Base-by-base conservation (phyloP, 2,113 vertebrate species). In the Rostratula benghalensis region DNA sequence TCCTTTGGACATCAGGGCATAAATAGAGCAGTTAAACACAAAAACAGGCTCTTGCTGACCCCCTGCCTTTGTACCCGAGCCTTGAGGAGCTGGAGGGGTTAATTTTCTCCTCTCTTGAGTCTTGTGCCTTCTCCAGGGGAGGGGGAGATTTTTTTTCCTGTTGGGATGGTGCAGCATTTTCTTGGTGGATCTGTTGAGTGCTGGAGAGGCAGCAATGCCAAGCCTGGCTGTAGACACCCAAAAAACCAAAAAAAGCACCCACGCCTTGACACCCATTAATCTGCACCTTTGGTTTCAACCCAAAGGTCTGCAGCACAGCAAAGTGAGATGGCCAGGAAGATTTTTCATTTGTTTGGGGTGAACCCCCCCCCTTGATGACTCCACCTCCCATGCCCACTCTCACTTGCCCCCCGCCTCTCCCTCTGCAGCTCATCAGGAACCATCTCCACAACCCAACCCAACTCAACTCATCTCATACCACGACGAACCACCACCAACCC, bases 11-110 rank as follows among this genome's bases (percentile, higher is more conserved):
- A n/a, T 2, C 3, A 1, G 1, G 4, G 31, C 17, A 65, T 56
- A 64, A 71, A 60, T 30, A 37, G 60, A 45, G 73, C 0, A 1
- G 35, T 56, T 48, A 45, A 85, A 82, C 56, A 45, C 48, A 22
- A 9, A 9, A 68, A 11, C 0, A 0, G 57, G 51, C 27, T 64
- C 73, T 37, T 35, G 80, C 39, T n/a, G 45, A 41, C 24, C 63
- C 7, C 0, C 43, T 46, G 86, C 63, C 74, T 71, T 51, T 57
- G 48, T 13, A 6, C 21, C 67, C 0, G 0, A 51, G 75, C 30
- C 39, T 61, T 45, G 56, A 7, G 0, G 2, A 64, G 39, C 28
- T 0, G 0, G 10, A 83, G 45, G 54, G 27, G 33, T 14, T 28
- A 2, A 3, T n/a, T 22, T n/a, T 22, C 59, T 65, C 10, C 76